phyloP scores from a whole-genome alignment of 1,140 invertebrate species.

The Trachymyrmex cornetzi region DNA sequence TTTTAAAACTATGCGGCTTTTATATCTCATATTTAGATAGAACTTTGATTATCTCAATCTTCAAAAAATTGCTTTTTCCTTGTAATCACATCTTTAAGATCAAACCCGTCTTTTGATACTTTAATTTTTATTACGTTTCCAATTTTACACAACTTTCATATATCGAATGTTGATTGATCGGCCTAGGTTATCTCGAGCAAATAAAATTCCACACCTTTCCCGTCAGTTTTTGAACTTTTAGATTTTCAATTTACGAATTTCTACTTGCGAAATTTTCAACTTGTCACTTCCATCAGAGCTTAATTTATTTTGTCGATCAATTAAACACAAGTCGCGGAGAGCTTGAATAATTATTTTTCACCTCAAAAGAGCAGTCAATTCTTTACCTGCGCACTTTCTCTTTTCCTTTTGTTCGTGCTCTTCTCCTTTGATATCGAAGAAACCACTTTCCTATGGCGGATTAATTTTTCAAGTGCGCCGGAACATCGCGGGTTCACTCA shows the following conservation, averaged over 20 bases:
- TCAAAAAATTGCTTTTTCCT: too few relatives aligned
- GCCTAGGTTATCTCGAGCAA: not conserved
- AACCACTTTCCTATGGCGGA: slow-evolving; percentile 22
- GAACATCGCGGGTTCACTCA: not conserved
- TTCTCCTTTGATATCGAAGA: not conserved
- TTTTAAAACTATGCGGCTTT: not conserved
- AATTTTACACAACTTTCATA: not conserved
- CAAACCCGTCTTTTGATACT: not conserved
- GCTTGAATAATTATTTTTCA: slow-evolving; percentile 46
- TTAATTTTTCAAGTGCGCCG: slow-evolving; percentile 58
- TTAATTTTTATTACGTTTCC: not conserved
- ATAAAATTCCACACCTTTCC: not conserved
- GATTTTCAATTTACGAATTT: not conserved
- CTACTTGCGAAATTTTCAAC: not conserved
- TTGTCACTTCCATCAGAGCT: not conserved
- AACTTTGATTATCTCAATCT: too few relatives aligned
- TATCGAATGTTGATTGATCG: not conserved
- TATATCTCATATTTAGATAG: not conserved
- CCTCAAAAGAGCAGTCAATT: not conserved
- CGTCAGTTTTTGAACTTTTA: slow-evolving; percentile 7
- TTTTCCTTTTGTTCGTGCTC: not conserved
- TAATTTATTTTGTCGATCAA: not conserved
- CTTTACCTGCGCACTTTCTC: not conserved
- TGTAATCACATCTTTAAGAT: too few relatives aligned
- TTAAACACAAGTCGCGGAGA: slow-evolving; percentile 4